A percentile compares a stretch with the other conserved stretches of the same genome.
Evolutionary conservation across 1,140 invertebrate genomes (phyloP).

Genomic region (Drosophila mayri): DNA sequence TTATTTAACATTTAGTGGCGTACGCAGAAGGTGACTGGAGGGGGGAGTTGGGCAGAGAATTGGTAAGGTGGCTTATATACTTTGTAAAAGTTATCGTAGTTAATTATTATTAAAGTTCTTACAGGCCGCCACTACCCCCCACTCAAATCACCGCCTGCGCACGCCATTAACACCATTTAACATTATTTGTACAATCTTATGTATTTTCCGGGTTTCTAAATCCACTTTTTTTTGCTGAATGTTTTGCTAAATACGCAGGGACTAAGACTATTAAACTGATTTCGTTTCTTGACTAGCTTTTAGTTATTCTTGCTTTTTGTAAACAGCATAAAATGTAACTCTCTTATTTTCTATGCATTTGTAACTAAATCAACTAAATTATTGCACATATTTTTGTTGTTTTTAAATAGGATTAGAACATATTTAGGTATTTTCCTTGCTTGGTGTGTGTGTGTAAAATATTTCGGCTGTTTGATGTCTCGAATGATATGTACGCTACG

Average conservation of each 20-base stretch:
- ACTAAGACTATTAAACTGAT: slow-evolving; percentile 40
- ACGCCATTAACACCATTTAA: slow-evolving; percentile 24
- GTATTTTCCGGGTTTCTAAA: slow-evolving; percentile 19
- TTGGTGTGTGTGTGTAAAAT: slow-evolving; percentile 18
- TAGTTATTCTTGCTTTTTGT: slow-evolving; percentile 63
- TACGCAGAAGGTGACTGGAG: slow-evolving; percentile 6
- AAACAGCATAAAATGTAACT: slow-evolving; percentile 79
- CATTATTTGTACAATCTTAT: slow-evolving; percentile 44
- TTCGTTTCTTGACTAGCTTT: slow-evolving; percentile 61
- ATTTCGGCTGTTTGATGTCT: slow-evolving; percentile 25
- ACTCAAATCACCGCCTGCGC: slow-evolving; percentile 1
- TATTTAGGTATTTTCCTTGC: slow-evolving; percentile 34
- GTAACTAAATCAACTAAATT: slow-evolving; percentile 60
- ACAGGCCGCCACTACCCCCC: too few species aligned
- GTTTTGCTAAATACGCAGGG: slow-evolving; percentile 28
- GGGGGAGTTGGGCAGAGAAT: background rate
- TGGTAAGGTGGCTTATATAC: background rate
- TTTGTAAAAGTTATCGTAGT: slow-evolving; percentile 24
- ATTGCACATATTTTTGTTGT: slow-evolving; percentile 54
- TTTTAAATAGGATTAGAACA: slow-evolving; percentile 63
- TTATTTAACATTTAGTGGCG: slow-evolving; percentile 36
- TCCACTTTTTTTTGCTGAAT: slow-evolving; percentile 14
- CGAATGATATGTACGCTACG: slow-evolving; percentile 50
- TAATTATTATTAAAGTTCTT: background rate
- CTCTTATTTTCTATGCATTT: slow-evolving; percentile 47